Conservation (phyloP, 2,113 vertebrate species). For the Trogon surrucura region DNA sequence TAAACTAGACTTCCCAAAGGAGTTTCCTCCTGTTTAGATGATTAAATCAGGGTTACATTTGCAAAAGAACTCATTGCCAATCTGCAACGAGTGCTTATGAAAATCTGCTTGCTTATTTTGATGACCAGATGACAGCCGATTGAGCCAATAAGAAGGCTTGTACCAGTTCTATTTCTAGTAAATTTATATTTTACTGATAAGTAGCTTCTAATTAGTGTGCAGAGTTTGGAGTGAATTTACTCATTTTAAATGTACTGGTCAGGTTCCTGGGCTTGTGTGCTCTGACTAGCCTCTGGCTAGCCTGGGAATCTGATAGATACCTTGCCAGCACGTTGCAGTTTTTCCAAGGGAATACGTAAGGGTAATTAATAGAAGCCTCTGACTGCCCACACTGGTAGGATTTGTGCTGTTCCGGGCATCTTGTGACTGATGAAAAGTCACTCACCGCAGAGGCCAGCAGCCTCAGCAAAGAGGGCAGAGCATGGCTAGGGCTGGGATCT, state of each 20-base stretch:
- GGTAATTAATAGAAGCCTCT: slow-evolving; percentile 41
- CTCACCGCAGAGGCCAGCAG: neutral
- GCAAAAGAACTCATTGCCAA: neutral
- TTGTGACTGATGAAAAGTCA: neutral
- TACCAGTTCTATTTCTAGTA: neutral
- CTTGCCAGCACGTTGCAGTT: neutral
- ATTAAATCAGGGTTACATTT: slow-evolving; percentile 1
- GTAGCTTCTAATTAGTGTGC: slow-evolving; percentile 10
- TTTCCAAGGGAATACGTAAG: neutral
- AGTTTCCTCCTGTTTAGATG: neutral
- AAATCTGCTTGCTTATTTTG: neutral
- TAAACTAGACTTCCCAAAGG: neutral
- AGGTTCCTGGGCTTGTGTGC: neutral
- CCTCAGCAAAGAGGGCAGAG: neutral
- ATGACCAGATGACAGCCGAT: neutral
- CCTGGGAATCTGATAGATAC: neutral
- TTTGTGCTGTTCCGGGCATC: neutral
- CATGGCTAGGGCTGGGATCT: neutral
- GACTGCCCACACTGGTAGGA: neutral
- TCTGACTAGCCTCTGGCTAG: slow-evolving; percentile 42
- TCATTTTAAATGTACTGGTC: neutral
- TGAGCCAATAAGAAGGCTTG: neutral
- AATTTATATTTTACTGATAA: neutral
- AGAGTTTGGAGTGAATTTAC: neutral
- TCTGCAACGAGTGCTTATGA: neutral